Conservation (phyloP, 2,113 vertebrate species). For the Sander lucioperca region DNA sequence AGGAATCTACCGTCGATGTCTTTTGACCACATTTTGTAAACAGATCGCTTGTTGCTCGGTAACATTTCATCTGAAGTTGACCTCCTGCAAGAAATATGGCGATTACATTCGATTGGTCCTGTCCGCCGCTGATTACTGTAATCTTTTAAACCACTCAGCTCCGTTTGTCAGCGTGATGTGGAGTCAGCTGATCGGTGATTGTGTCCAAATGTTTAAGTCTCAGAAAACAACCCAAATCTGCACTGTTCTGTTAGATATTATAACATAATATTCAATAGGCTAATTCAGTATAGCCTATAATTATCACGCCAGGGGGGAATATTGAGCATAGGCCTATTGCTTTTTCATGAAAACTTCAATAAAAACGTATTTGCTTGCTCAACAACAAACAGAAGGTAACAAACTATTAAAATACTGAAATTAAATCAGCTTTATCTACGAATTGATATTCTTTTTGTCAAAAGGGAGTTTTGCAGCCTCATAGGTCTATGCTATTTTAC, state of each 20-base stretch:
- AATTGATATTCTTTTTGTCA: not conserved
- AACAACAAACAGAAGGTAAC: not conserved
- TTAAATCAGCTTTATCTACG: not conserved
- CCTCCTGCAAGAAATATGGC: slow-evolving; percentile 89
- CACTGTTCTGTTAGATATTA: not conserved
- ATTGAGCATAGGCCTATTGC: not conserved
- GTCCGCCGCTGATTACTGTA: slow-evolving; percentile 89
- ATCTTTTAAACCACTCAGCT: slow-evolving; percentile 85
- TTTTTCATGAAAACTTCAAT: not conserved
- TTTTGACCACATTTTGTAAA: slow-evolving; percentile 87
- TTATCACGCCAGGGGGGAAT: not conserved
- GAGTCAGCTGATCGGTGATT: slow-evolving; percentile 2
- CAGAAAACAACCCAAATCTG: not conserved
- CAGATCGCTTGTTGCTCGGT: slow-evolving; percentile 89
- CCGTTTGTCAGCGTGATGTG: slow-evolving; percentile 78
- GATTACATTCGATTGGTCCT: slow-evolving; percentile 88
- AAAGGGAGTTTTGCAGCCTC: not conserved
- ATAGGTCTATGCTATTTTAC: not conserved
- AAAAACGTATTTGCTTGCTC: not conserved
- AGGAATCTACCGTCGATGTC: slow-evolving; percentile 86
- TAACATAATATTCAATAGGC: not conserved
- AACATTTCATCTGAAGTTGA: slow-evolving; percentile 91
- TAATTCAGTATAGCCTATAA: not conserved
- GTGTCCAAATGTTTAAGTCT: slow-evolving; percentile 20
- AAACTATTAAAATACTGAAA: not conserved